Percentiles rank a stretch among this genome's conserved stretches.
These are phyloP conservation scores for Characodon lateralis DNA, from an alignment of 2,797 vertebrate species.

Conservation along the genomic window DNA sequence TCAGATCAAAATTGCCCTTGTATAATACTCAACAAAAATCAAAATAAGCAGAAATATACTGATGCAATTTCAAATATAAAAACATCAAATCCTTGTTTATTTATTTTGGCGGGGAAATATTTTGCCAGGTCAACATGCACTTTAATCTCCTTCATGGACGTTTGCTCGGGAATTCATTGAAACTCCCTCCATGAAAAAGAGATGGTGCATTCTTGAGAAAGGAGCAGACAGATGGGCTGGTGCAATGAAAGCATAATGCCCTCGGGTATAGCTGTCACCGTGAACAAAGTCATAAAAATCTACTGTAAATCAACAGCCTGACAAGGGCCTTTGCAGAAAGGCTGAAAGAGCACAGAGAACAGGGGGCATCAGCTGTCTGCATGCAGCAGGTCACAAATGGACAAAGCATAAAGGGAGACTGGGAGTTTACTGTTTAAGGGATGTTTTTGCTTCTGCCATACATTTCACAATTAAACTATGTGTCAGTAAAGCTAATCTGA, in stretches of 20 bases:
- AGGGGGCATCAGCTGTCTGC: slow-evolving; percentile 9
- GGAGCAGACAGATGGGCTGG: slow-evolving; percentile 7
- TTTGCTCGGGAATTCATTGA: neutral
- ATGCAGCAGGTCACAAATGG: neutral
- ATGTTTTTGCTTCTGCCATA: neutral
- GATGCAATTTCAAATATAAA: neutral
- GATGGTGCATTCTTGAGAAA: neutral
- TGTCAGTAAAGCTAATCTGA: neutral
- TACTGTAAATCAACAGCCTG: slow-evolving; percentile 10
- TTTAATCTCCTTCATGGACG: neutral
- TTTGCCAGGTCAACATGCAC: neutral
- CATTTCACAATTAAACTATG: neutral
- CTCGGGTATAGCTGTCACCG: neutral
- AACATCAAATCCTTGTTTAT: neutral
- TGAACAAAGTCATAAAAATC: slow-evolving; percentile 15
- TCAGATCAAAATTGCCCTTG: neutral
- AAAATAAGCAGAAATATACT: neutral
- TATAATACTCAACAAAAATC: neutral
- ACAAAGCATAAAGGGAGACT: neutral
- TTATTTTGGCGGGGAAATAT: neutral
- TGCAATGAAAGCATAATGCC: slow-evolving; percentile 6
- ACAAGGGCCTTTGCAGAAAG: neutral
- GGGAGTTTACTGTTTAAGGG: neutral
- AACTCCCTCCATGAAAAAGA: slow-evolving; percentile 3
- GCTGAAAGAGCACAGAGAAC: slow-evolving; percentile 5